Base-by-base conservation (phyloP, 2,888 invertebrate genomes). In the Cybosia mesomella region DNA sequence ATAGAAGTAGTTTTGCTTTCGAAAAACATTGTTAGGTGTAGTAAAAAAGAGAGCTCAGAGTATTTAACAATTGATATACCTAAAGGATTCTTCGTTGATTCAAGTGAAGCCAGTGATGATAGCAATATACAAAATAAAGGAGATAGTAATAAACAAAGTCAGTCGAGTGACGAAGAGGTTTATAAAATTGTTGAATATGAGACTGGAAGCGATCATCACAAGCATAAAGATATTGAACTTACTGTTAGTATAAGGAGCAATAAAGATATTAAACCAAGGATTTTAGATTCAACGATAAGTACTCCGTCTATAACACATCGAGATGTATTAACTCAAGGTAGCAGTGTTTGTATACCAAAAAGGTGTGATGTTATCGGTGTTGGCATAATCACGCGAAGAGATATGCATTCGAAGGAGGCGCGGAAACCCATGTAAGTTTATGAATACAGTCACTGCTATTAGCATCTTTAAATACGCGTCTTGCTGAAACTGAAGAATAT, bases 171-270 rank as follows among this genome's bases (percentile, higher is more conserved):
- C 66, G 93, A 94, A 78, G 83, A 90, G 79, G 91, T 93, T 10
- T 92, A 84, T 65, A 92, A 93, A 73, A 87, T 94, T 58, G 87
- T 92, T 4, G 92, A 94, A 73, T 93, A 94, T 71, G 92, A 92
- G 79, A 85, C 86, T 1, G 81, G 67, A n/a, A 80, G 85, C 7
- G 86, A 87, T 64, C 83, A 89, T 71, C 71, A 81, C 59, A 69
- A 74, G 43, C 64, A 70, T 7, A 83, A 83, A 53, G 83, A 85
- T 70, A 79, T 86, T 2, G 77, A 86, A 68, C 76, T 88, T 1
- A 84, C 85, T 59, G 83, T 89, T 3, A 87, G 80, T 65, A 76
- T 86, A 0, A 86, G 85, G 76, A 83, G 83, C 60, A 79, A 78
- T 71, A 67, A 77, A 7, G 72, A 83, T 60, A 66, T 79, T 2